Evolutionary conservation across 2,888 invertebrate species (phyloP), one percentile per base, ranked within the genome.

Genomic region (Synanthedon formicaeformis): DNA sequence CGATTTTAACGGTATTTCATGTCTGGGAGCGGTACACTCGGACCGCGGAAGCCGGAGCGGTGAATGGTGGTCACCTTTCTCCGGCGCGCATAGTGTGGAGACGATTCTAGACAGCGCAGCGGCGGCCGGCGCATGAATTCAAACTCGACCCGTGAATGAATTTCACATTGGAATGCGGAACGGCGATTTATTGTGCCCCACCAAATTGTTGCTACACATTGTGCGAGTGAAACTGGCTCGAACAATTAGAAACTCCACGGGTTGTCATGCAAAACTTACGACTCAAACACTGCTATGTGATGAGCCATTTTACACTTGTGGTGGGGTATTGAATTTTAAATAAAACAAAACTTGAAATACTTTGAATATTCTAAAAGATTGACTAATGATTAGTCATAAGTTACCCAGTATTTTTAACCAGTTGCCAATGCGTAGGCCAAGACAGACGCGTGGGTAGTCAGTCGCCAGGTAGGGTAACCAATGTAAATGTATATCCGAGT

Each of bases 61-160:
- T 81, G 84, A 85, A 82, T 85, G 85, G 10, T 34, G 34, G 83
- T 81, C 81, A 86, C 86, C 86, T 87, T 87, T 87, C 86, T 83
- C 86, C 86, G 85, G 79, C 85, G 76, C 77, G 76, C 77, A 79
- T 78, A 74, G 86, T 86, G 85, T 86, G 81, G 12, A 54, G 54
- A 52, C 56, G 51, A 18, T 54, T 53, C 52, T 53, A 53, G 85
- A 81, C 83, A 34, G 34, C 34, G 34, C 34, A 10, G 71, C 74
- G 72, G 79, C 76, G 71, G 76, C 71, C 73, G 69, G 34, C 34
- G 34, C 34, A 34, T n/a, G n/a, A n/a, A n/a, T n/a, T n/a, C n/a
- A n/a, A 8, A 34, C 34, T 34, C 78, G 75, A 73, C 75, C 81
- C 69, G 79, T 86, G 83, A 85, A 85, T 86, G 86, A 85, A 81